These are phyloP conservation scores for Drosophila ustulata DNA, from an alignment of 2,888 invertebrate genomes.

Conservation along the genomic window DNA sequence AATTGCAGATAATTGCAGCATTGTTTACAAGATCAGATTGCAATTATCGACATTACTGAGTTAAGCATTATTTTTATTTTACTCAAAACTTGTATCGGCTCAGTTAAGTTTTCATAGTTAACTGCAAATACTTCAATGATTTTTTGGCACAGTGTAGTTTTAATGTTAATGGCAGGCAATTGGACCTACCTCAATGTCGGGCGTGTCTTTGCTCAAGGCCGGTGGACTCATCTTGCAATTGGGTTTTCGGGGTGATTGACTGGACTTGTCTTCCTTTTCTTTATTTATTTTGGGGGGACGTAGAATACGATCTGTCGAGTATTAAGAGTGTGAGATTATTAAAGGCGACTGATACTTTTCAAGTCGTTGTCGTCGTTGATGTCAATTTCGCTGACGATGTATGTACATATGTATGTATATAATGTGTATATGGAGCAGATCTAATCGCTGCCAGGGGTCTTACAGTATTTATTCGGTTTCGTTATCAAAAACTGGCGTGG, in stretches of 20 bases:
- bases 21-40: too few relatives aligned
- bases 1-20: too few relatives aligned
- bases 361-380: not conserved
- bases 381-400: not conserved
- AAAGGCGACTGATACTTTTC: not conserved
- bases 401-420: not conserved
- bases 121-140: too few relatives aligned
- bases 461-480: conserved; percentile 12
- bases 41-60: too few relatives aligned
- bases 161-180: not conserved
- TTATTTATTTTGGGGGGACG: not conserved
- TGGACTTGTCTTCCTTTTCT: not conserved
- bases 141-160: conserved; percentile 4
- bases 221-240: conserved; percentile 84
- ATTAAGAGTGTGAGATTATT: conserved; percentile 1
- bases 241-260: conserved; percentile 5
- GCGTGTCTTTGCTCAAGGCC: conserved; percentile 89
- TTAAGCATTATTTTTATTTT: too few relatives aligned
- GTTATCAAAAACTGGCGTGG: conserved; percentile 46
- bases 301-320: conserved; percentile 16
- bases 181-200: conserved; percentile 92
- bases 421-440: conserved; percentile 17
- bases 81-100: too few relatives aligned
- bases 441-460: conserved; percentile 43
- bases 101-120: too few relatives aligned